Evolutionary conservation across 2,113 vertebrate species (phyloP).

Genomic region (Mobula hypostoma): DNA sequence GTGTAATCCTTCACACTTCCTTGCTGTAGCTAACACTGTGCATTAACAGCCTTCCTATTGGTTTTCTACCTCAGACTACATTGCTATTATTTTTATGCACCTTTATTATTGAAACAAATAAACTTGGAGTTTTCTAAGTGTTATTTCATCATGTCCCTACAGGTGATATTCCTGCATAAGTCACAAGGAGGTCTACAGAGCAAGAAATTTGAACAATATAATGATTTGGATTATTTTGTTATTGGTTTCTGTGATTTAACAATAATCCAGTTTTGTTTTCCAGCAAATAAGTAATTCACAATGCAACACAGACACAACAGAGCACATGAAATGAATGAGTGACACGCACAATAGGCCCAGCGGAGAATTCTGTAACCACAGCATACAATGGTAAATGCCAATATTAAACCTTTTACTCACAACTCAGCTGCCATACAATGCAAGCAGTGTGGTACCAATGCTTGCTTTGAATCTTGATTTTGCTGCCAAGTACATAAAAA

Average conservation of each 20-base stretch:
- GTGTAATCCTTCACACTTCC: not conserved
- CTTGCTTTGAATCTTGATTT: not conserved
- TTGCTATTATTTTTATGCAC: not conserved
- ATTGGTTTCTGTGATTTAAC: not conserved
- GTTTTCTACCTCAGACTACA: not conserved
- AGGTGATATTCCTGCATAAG: not conserved
- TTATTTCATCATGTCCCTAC: not conserved
- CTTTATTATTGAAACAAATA: not conserved
- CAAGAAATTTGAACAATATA: too few species aligned
- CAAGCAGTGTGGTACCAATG: not conserved
- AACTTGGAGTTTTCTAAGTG: not conserved
- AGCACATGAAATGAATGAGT: not conserved
- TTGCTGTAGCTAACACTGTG: not conserved
- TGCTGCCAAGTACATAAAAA: not conserved
- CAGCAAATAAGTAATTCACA: not conserved
- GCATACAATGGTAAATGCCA: not conserved
- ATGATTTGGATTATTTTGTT: not conserved
- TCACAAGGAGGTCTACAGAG: not conserved
- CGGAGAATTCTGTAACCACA: not conserved
- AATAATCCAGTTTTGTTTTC: not conserved
- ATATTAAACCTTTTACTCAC: not conserved
- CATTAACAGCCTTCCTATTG: not conserved
- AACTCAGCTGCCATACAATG: not conserved
- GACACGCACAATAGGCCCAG: not conserved
- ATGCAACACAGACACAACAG: not conserved